Conservation (phyloP, 2,113 vertebrate species). For the Nipponia nippon region DNA sequence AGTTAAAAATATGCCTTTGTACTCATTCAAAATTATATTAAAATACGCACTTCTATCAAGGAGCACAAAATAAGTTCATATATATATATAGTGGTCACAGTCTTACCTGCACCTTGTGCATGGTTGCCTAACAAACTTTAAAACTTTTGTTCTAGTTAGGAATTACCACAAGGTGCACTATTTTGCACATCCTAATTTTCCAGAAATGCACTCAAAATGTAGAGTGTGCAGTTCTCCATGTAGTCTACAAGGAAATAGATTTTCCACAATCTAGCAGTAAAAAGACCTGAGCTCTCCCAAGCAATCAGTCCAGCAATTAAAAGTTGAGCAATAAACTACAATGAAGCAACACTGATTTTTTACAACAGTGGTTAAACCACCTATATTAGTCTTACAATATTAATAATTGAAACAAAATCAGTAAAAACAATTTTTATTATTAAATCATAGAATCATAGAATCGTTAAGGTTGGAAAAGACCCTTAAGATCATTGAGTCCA, state of each 20-base stretch:
- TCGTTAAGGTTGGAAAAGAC: too few species aligned
- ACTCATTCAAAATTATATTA: background rate
- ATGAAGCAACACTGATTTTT: background rate
- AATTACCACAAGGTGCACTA: background rate
- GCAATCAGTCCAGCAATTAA: background rate
- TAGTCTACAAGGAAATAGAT: background rate
- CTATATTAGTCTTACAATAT: background rate
- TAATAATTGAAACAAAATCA: constrained; percentile 20
- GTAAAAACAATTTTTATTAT: background rate
- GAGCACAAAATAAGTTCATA: background rate
- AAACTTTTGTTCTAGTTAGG: background rate
- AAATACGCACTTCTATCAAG: background rate
- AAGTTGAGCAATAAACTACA: background rate
- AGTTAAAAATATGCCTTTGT: background rate
- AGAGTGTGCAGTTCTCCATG: background rate
- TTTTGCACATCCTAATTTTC: background rate
- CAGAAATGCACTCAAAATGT: background rate
- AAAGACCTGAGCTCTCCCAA: background rate
- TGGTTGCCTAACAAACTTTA: background rate
- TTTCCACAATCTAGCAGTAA: background rate
- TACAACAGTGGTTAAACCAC: constrained; percentile 1
- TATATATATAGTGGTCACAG: fast-evolving
- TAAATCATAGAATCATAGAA: background rate
- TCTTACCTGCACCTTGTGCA: background rate
- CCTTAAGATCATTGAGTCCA: too few species aligned